These are phyloP conservation scores for Hemiscyllium ocellatum DNA, from an alignment of 2,113 vertebrate species.

Conservation along the genomic window DNA sequence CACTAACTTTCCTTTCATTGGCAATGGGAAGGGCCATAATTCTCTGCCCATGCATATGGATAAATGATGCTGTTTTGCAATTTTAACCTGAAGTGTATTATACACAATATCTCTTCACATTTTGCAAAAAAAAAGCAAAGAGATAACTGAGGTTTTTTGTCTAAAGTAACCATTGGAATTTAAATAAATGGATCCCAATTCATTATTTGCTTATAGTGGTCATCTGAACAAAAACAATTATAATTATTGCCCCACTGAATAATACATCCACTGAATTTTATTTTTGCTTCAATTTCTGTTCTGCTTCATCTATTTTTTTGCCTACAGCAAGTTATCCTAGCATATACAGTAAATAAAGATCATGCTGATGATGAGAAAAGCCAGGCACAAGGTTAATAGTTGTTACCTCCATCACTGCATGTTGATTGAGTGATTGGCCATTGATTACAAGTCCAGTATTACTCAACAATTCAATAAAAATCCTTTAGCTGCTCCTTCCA, in stretches of 20 bases:
- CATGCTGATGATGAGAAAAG: neutral
- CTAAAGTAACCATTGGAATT: neutral
- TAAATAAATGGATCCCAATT: neutral
- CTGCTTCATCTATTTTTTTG: neutral
- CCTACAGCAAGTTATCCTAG: neutral
- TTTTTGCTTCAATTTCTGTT: neutral
- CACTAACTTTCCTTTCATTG: too few relatives aligned
- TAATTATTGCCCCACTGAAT: neutral
- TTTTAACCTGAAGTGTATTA: neutral
- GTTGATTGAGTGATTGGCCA: neutral
- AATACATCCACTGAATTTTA: neutral
- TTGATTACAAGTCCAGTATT: neutral
- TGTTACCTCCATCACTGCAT: neutral
- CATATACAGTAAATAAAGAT: neutral
- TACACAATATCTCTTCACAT: neutral
- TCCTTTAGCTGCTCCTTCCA: too few relatives aligned
- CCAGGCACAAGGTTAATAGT: neutral
- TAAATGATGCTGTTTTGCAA: neutral
- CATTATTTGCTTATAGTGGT: neutral
- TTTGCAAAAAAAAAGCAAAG: neutral
- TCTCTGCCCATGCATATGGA: too few relatives aligned
- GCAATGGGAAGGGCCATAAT: too few relatives aligned
- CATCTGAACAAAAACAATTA: neutral
- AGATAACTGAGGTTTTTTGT: neutral
- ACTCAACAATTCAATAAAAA: too few relatives aligned